phyloP scores from a whole-genome alignment of 2,797 vertebrate species.

The Mallotus villosus region DNA sequence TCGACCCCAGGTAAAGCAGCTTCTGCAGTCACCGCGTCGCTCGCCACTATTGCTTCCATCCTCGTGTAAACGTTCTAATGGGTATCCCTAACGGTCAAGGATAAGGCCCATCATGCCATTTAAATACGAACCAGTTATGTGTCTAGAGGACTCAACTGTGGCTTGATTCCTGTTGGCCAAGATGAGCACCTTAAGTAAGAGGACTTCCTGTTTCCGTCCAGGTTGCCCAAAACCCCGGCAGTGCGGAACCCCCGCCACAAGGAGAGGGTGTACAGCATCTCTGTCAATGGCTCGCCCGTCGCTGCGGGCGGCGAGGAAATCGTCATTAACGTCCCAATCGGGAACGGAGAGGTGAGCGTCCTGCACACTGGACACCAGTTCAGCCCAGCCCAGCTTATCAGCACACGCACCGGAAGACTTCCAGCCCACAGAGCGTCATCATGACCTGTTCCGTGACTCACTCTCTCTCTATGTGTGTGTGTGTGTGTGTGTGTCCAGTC shows the following conservation, averaged over 20 bases:
- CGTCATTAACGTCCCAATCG: constrained; percentile 73
- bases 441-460: background rate
- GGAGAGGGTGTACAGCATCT: constrained; percentile 80
- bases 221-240: constrained; percentile 76
- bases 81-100: too few relatives aligned
- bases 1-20: constrained; percentile 73
- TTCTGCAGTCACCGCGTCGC: background rate
- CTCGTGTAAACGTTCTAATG: too few relatives aligned
- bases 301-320: constrained; percentile 62
- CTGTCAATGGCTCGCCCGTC: constrained; percentile 79
- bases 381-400: too few relatives aligned
- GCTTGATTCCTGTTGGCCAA: too few relatives aligned
- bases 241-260: constrained; percentile 74
- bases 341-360: constrained; percentile 76
- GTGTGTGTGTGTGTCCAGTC: constrained; percentile 54
- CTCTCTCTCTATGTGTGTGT: background rate
- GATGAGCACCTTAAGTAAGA: background rate
- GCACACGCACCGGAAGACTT: too few relatives aligned
- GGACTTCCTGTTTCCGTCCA: constrained; percentile 31
- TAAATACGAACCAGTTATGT: too few relatives aligned
- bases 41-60: too few relatives aligned
- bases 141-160: background rate
- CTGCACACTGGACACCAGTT: background rate
- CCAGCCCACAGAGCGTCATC: background rate
- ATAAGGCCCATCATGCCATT: background rate